These are phyloP conservation scores for Furcula furcula DNA, from an alignment of 2,888 invertebrate genomes.

Conservation along the genomic window DNA sequence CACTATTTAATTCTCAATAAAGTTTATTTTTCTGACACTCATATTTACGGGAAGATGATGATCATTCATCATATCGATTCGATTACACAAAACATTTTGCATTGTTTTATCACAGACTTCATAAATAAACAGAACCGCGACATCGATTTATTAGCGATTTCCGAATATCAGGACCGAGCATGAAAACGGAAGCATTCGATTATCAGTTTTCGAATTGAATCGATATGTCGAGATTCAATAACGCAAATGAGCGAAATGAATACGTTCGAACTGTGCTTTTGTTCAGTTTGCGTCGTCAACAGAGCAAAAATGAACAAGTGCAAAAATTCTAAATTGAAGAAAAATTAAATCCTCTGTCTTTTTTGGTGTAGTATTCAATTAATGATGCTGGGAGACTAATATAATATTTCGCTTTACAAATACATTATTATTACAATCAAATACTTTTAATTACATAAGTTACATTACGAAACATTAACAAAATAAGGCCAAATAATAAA, in stretches of 20 bases:
- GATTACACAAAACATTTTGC: conserved; percentile 18
- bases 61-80: conserved; percentile 20
- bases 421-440: no score
- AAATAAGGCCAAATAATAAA: no score
- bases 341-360: no score
- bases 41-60: conserved; percentile 2
- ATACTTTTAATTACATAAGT: no score
- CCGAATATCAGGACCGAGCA: conserved; percentile 48
- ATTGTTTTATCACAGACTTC: conserved; percentile 34
- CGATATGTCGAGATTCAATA: conserved; percentile 60
- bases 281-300: conserved; percentile 26
- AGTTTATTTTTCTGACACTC: no score
- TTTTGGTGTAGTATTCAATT: no score
- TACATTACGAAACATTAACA: no score
- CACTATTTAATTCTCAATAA: no score
- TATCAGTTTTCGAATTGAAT: conserved; percentile 51
- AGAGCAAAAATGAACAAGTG: background rate
- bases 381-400: no score
- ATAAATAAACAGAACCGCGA: conserved; percentile 53
- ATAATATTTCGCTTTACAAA: no score
- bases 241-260: conserved; percentile 55
- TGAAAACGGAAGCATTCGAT: conserved; percentile 57
- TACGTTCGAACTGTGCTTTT: conserved; percentile 39
- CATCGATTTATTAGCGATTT: conserved; percentile 63
- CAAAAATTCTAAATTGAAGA: background rate